phyloP scores from a whole-genome alignment of 2,888 invertebrate genomes.

The Mylabris sibirica region DNA sequence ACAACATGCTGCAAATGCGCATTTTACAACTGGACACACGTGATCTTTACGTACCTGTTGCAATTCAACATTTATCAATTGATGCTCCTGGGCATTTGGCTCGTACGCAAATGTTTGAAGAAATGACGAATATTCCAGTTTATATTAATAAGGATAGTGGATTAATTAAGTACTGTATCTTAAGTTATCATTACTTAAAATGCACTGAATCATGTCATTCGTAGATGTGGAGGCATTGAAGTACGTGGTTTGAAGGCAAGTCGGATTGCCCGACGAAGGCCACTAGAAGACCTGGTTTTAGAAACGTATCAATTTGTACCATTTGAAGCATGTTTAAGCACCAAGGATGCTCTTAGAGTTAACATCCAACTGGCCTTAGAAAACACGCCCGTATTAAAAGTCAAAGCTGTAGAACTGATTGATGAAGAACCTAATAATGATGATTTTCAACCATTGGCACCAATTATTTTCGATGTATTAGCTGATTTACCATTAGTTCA shows the following conservation, averaged over 20 bases:
- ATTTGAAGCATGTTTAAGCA: conserved; percentile 58
- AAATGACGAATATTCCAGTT: conserved; percentile 29
- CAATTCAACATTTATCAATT: conserved; percentile 63
- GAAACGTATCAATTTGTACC: conserved; percentile 80
- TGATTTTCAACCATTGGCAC: conserved; percentile 63
- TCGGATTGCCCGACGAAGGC: conserved; percentile 73
- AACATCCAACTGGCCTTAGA: conserved; percentile 77
- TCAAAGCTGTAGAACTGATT: conserved; percentile 53
- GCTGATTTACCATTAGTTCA: conserved; percentile 75
- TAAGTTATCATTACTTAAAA: background rate
- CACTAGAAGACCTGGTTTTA: conserved; percentile 76
- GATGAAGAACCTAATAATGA: conserved; percentile 45
- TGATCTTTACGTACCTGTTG: conserved; percentile 74
- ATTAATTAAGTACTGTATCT: conserved; percentile 41
- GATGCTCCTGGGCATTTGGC: conserved; percentile 58
- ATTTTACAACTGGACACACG: conserved; percentile 74
- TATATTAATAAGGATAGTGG: conserved; percentile 51
- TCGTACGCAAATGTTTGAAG: conserved; percentile 27
- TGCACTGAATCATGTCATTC: conserved; percentile 12
- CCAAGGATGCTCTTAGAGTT: conserved; percentile 63
- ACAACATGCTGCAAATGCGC: conserved; percentile 81
- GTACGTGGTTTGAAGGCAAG: conserved; percentile 79
- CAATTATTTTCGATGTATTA: conserved; percentile 67
- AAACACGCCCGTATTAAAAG: conserved; percentile 65
- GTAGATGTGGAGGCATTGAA: conserved; percentile 77